Percentiles rank a stretch among this genome's conserved stretches.
Conservation (phyloP, 2,113 vertebrate species). For the Elaphurus davidianus region DNA sequence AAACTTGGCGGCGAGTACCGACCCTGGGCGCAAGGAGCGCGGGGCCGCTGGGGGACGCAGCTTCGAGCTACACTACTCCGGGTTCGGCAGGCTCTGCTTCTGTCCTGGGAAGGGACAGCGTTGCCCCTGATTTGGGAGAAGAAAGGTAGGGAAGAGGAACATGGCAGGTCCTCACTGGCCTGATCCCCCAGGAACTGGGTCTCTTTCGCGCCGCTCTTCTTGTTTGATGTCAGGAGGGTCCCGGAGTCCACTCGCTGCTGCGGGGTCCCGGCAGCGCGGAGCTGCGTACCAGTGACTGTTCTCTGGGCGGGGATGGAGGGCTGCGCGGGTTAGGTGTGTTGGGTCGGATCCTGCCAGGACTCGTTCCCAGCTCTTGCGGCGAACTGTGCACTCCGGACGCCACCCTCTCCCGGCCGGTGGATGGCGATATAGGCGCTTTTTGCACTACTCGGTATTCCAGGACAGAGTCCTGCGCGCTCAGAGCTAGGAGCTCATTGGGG, state of each 20-base stretch:
- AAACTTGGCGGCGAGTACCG: not conserved
- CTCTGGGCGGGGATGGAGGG: not conserved
- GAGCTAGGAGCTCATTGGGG: no score
- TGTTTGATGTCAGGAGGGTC: not conserved
- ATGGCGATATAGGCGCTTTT: not conserved
- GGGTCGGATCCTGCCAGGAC: not conserved
- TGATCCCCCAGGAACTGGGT: not conserved
- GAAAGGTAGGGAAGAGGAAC: not conserved
- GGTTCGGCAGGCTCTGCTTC: not conserved
- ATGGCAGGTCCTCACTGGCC: not conserved
- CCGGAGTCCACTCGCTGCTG: not conserved
- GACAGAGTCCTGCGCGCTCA: accelerated
- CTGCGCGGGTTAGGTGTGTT: not conserved
- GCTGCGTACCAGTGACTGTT: not conserved
- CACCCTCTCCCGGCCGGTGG: not conserved
- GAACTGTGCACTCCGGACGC: accelerated
- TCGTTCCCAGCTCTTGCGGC: no score
- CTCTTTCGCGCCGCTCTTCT: not conserved
- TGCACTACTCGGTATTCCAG: accelerated
- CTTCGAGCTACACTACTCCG: not conserved
- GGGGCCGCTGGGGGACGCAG: not conserved
- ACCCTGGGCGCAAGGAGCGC: not conserved
- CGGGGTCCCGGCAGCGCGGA: not conserved
- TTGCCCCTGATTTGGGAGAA: not conserved
- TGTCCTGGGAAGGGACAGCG: not conserved